Evolutionary conservation across 2,113 vertebrate genomes (phyloP), one percentile per base, ranked within the genome.

Genomic region (Centropus unirufus): DNA sequence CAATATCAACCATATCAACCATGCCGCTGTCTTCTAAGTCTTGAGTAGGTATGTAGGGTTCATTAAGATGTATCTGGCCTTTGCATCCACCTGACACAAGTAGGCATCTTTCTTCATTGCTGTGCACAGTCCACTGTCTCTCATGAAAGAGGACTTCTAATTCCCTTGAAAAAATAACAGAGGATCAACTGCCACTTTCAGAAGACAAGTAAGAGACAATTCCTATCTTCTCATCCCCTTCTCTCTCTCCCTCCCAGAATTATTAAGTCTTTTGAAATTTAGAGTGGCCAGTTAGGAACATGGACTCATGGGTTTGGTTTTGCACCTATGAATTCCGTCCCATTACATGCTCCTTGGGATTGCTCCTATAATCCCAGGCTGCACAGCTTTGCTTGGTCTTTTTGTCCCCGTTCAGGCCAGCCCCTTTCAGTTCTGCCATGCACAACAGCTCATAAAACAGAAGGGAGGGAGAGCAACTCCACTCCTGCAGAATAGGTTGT

Each of bases 351-450:
- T 23, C 9, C 36, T 61, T 61, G 47, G 22, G 66, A 52, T 20
- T 63, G 6, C 67, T 62, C 29, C 24, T 79, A 58, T 75, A 94
- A 70, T 39, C 13, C 34, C 22, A 89, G 17, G 17, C 39, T 63
- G 13, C 27, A 30, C 8, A 32, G 12, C 16, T 70, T 83, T 90
- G n/a, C 36, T 88, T 27, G 15, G 8, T 69, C 26, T 21, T 21
- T 61, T 21, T 6, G 1, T 8, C 21, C 5, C 3, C 20, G 1
- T 63, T 74, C 42, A 58, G 6, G 42, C 36, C 0, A 0, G 11
- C 34, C 27, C 14, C 22, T 74, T 83, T 83, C 47, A 69, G 14
- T 73, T 64, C 21, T 0, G 4, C 5, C 3, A 40, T 39, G 30
- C 67, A 74, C 58, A 95, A 64, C 23, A 87, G 24, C 17, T 69